Base-by-base conservation (phyloP, 2,888 invertebrate genomes). In the Busseola fusca region DNA sequence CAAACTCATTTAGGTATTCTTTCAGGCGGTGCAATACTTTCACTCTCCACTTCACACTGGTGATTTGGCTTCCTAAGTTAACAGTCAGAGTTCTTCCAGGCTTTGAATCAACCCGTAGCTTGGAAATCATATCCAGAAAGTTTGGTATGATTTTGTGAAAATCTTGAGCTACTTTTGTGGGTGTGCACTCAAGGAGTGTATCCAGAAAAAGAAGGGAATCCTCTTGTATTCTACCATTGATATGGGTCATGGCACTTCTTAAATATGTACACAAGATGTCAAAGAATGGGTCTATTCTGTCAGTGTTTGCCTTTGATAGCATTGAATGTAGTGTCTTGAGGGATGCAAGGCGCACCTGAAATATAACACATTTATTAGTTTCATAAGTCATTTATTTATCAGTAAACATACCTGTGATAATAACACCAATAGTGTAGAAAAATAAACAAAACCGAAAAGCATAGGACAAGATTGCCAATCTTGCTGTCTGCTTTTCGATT, bases 181-280 rank as follows among this genome's bases (percentile, higher is more conserved):
- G 97, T 68, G 97, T 96, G 84, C 97, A 96, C 56, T 96, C 94
- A 21, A 98, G 91, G n/a, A 98, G 94, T 57, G 97, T 95, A 88
- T 98, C 98, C 27, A 99, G 93, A 80, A 98, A 96, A 1, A 97
- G 89, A 0, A 99, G 93, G 0, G 98, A 98, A 91, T 98, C 98
- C 89, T 98, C 97, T 89, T 98, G 98, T 77, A 99, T 97, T 64
- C 96, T 95, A 18, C 96, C 96, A 89, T 98, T 97, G 74, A 99
- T 98, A 87, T 99, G 98, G 0, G 98, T 98, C 98, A 99, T 98
- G 0, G 98, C 98, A 94, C 98, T 98, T 67, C 97, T 96, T 62
- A 99, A 91, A 91, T 98, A 98, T 1, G 98, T 97, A 30, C 97
- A 97, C 74, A 99, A 93, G 10, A 98, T 96, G 76, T 97, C 97